Conservation (phyloP, 2,888 invertebrate species). For the Schizaphis graminum region DNA sequence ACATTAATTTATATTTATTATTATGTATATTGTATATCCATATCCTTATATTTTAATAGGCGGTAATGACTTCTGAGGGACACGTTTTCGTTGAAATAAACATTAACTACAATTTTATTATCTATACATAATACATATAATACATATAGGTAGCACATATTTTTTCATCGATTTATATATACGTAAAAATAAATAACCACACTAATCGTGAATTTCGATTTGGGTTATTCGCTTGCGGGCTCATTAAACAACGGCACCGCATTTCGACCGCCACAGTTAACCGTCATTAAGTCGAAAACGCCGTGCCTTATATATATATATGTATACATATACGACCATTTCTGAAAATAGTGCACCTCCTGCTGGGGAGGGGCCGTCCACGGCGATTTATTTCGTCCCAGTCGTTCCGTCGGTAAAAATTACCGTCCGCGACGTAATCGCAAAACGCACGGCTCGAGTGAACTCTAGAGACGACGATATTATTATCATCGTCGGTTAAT, state of each 20-base stretch:
- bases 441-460: background rate
- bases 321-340: background rate
- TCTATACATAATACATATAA: too few relatives aligned
- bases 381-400: background rate
- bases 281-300: slow-evolving; percentile 1
- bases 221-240: background rate
- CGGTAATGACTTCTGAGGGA: background rate
- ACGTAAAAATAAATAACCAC: background rate
- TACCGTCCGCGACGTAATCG: background rate
- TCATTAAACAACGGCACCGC: background rate
- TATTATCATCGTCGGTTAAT: background rate
- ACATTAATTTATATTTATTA: background rate
- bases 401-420: background rate
- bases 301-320: too few relatives aligned
- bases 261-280: background rate
- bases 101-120: too few relatives aligned
- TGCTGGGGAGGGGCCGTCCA: background rate
- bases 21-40: background rate
- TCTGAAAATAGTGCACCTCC: background rate
- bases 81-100: background rate
- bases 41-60: background rate
- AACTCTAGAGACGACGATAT: too few relatives aligned
- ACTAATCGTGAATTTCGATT: background rate
- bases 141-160: background rate
- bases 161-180: background rate